phyloP scores from a whole-genome alignment of 2,113 vertebrate species.

The Hypanus sabinus region DNA sequence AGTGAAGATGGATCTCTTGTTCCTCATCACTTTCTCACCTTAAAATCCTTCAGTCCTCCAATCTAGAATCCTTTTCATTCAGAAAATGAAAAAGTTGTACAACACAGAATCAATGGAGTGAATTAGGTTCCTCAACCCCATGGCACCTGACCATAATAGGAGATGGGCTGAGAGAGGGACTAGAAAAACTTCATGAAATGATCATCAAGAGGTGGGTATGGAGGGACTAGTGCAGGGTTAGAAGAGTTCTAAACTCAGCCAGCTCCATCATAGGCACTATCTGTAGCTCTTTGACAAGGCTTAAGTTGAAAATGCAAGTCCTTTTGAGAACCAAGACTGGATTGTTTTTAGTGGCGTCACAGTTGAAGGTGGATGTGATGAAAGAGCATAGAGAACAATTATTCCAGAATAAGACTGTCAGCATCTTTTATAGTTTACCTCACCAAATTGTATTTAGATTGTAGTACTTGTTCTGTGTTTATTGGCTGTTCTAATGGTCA shows the following conservation, averaged over 20 bases:
- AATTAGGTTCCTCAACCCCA: slow-evolving; percentile 71
- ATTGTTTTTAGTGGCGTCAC: neutral
- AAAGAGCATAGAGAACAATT: neutral
- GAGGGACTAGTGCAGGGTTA: too few species aligned
- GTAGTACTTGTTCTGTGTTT: neutral
- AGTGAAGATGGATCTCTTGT: neutral
- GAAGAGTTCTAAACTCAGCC: too few species aligned
- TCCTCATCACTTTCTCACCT: neutral
- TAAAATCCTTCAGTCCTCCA: too few species aligned
- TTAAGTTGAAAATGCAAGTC: neutral
- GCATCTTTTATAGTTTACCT: slow-evolving; percentile 21
- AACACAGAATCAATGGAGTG: too few species aligned
- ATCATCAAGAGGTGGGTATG: slow-evolving; percentile 70
- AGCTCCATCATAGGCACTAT: neutral
- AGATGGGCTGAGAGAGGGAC: slow-evolving; percentile 84
- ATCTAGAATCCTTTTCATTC: neutral
- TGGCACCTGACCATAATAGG: slow-evolving; percentile 98
- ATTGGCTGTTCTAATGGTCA: neutral
- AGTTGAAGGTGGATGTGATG: slow-evolving; percentile 13
- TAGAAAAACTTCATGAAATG: slow-evolving; percentile 85
- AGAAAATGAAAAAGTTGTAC: too few species aligned
- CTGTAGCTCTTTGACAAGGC: slow-evolving; percentile 26
- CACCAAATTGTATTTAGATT: slow-evolving; percentile 28
- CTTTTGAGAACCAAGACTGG: neutral
- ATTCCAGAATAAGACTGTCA: slow-evolving; percentile 8